These are phyloP conservation scores for Butastur rufipennis DNA, from an alignment of 2,113 vertebrate species.

Conservation along the genomic window DNA sequence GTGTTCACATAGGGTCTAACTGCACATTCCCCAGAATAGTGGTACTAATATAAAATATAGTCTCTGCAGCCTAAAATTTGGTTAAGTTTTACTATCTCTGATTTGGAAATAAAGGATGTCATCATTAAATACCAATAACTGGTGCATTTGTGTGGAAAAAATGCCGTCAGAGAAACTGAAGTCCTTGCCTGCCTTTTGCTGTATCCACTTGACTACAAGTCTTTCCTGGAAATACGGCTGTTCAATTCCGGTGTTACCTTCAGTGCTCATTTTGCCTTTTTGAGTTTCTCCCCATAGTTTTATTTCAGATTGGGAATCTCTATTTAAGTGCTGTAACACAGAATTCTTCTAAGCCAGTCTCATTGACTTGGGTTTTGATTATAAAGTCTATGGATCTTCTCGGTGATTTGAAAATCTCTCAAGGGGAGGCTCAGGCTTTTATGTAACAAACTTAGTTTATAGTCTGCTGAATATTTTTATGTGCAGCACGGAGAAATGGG, in stretches of 20 bases:
- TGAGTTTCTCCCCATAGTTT: background rate
- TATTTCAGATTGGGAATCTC: background rate
- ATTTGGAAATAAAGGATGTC: background rate
- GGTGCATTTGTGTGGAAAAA: background rate
- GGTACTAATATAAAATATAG: background rate
- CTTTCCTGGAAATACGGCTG: background rate
- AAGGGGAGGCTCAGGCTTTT: background rate
- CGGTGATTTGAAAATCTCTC: background rate
- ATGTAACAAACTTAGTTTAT: background rate
- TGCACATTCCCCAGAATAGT: background rate
- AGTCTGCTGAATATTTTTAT: constrained; percentile 12
- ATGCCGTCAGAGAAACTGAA: background rate
- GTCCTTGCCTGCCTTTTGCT: background rate
- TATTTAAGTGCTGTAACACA: background rate
- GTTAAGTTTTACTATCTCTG: background rate
- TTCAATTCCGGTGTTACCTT: background rate
- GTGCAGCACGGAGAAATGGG: background rate
- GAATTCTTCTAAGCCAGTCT: background rate
- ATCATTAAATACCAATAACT: background rate
- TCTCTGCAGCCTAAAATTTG: background rate
- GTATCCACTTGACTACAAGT: background rate
- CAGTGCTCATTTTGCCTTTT: background rate
- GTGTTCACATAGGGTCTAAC: background rate
- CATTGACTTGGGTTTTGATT: background rate
- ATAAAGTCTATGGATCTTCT: background rate